Evolutionary conservation across 1,140 invertebrate species (phyloP), one percentile per base, ranked within the genome.

Genomic region (Drosophila ercepeae): DNA sequence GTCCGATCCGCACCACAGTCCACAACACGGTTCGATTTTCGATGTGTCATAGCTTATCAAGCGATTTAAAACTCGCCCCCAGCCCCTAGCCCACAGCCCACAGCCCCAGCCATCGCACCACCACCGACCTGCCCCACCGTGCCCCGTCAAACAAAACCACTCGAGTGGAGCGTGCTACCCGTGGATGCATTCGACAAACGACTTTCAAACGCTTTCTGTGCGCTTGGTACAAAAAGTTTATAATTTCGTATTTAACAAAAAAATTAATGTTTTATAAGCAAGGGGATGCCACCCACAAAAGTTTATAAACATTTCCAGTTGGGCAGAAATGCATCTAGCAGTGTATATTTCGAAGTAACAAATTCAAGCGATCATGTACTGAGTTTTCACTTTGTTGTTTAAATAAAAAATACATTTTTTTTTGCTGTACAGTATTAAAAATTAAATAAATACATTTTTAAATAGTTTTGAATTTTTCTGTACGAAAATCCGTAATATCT

Each of bases 221-320:
- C 82, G 77, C 82, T 86, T 86, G 81, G 59, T 86, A 88, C 69
- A 59, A 86, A 86, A 86, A 86, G 81, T 86, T 86, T 88, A 86
- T 84, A 67, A 88, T 86, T 86, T 86, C 68, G 77, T 59, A 74
- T 86, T 86, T 86, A 84, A 86, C 81, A 84, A 84, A 84, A 86
- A 84, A 84, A 84, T 74, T 75, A 84, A 65, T 84, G 81, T 86
- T 86, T 81, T 75, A 86, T 68, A 63, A 27, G 39, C 76, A 19
- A 18, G 64, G 55, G 57, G 49, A 25, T 13, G 68, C 18, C 13
- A 7, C 42, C 36, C 29, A 46, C 29, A 54, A 86, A 76, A 73
- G 58, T 74, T 74, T 74, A 73, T 39, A 84, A 79, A 79, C 83
- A 69, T 72, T 57, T 41, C 36, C 45, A 48, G 58, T 14, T 11